Evolutionary conservation across 2,113 vertebrate species (phyloP).

Genomic region (Tangachromis dhanisi): DNA sequence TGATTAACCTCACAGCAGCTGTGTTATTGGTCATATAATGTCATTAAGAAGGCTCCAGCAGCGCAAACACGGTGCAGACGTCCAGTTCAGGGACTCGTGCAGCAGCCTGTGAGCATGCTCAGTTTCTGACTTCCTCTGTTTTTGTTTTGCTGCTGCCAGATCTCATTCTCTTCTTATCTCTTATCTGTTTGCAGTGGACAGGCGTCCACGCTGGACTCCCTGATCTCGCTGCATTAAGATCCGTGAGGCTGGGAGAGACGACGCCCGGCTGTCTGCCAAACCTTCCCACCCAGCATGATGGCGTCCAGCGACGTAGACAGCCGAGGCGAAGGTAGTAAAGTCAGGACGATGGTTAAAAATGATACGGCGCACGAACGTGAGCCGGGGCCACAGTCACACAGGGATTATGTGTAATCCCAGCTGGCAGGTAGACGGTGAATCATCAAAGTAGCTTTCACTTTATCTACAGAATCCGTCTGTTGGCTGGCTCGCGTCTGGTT

Average conservation of each 20-base stretch:
- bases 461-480: neutral
- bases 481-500: neutral
- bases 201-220: neutral
- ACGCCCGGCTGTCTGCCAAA: neutral
- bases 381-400: neutral
- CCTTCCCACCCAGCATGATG: slow-evolving; percentile 20
- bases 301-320: slow-evolving; percentile 46
- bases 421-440: neutral
- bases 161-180: neutral
- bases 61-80: neutral
- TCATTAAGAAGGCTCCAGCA: neutral
- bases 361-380: neutral
- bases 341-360: neutral
- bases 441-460: slow-evolving; percentile 14
- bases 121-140: neutral
- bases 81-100: neutral
- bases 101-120: neutral
- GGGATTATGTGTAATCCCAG: slow-evolving; percentile 14
- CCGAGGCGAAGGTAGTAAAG: slow-evolving; percentile 23
- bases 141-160: neutral
- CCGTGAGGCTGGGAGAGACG: neutral
- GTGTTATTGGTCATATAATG: neutral
- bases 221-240: neutral
- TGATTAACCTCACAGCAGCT: neutral
- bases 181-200: neutral